Evolutionary conservation across 2,888 invertebrate genomes (phyloP).

Genomic region (Eustalomyia histrio): DNA sequence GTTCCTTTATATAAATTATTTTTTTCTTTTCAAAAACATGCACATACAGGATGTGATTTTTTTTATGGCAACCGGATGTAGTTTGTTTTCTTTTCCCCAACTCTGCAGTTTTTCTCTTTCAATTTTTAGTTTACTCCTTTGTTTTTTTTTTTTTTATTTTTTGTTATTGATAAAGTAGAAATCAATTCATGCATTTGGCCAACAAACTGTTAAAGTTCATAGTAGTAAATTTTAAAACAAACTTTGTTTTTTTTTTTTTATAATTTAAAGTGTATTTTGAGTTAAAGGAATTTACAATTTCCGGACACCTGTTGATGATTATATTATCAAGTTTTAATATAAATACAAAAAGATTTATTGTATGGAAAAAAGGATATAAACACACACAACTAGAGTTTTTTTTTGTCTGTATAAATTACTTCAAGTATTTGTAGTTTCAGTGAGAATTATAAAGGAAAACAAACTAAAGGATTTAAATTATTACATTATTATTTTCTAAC

Average conservation of each 20-base stretch:
- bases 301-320: constrained; percentile 55
- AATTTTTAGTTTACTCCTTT: not conserved
- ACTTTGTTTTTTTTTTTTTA: not conserved
- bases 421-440: too few relatives aligned
- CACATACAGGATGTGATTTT: constrained; percentile 47
- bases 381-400: too few relatives aligned
- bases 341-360: not conserved
- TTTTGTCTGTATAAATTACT: too few relatives aligned
- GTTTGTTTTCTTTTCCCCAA: constrained; percentile 41
- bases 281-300: constrained; percentile 50
- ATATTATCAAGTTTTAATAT: not conserved
- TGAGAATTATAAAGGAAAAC: too few relatives aligned
- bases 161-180: constrained; percentile 29
- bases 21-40: constrained; percentile 23
- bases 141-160: constrained; percentile 27
- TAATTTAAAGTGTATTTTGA: constrained; percentile 24
- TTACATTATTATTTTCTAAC: too few relatives aligned
- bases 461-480: too few relatives aligned
- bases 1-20: constrained; percentile 4
- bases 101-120: not conserved
- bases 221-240: not conserved
- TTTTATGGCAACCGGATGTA: constrained; percentile 53
- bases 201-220: not conserved
- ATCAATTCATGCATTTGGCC: constrained; percentile 13
- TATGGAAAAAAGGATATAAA: not conserved